These are phyloP conservation scores for Idaea biselata DNA, from an alignment of 2,888 invertebrate species.

Conservation along the genomic window DNA sequence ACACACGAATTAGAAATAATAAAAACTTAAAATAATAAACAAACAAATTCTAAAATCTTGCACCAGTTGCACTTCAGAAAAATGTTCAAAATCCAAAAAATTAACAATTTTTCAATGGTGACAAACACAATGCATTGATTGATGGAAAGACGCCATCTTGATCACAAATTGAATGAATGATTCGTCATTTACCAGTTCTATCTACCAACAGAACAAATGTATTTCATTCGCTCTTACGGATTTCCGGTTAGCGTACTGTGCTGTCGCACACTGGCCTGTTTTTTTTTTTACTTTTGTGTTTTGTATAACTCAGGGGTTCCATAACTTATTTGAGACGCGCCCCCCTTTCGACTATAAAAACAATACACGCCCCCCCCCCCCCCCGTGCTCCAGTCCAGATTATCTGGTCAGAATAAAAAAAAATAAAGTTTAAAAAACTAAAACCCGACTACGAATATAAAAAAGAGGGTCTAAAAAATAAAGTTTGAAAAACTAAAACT, in stretches of 20 bases:
- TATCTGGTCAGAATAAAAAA: no score
- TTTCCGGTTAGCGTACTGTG: not conserved
- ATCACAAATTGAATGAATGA: constrained; percentile 12
- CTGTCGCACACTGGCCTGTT: not conserved
- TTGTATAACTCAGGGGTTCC: no score
- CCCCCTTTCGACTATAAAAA: no score
- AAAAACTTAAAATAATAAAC: constrained; percentile 17
- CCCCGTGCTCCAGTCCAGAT: no score
- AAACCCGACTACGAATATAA: no score
- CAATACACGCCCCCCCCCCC: no score
- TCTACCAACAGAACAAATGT: not conserved
- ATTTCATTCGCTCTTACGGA: not conserved
- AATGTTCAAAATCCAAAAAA: not conserved
- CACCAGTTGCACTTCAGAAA: not conserved
- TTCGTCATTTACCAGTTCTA: constrained; percentile 1
- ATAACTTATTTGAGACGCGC: no score
- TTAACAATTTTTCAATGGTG: constrained; percentile 13
- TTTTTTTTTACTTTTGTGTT: no score
- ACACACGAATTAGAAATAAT: constrained; percentile 19
- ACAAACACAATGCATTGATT: constrained; percentile 11
- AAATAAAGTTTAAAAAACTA: no score
- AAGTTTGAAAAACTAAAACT: no score
- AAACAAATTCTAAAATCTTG: not conserved
- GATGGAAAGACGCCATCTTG: constrained; percentile 44
- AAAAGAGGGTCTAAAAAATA: no score